phyloP scores from a whole-genome alignment of 2,888 invertebrate species.

The Amphipoea oculea region DNA sequence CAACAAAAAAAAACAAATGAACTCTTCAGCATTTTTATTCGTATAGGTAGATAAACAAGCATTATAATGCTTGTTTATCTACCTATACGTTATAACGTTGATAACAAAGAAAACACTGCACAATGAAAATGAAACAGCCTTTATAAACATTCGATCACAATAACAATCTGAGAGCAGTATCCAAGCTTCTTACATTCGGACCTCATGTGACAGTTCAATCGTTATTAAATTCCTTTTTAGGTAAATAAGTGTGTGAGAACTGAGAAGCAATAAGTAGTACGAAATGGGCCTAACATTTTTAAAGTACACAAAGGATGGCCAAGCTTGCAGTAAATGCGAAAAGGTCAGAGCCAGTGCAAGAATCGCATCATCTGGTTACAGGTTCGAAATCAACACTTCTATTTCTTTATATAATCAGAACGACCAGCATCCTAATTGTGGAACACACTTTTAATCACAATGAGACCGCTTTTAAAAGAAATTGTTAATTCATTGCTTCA shows the following conservation, averaged over 20 bases:
- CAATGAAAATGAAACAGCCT: constrained; percentile 9
- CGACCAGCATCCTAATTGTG: neutral
- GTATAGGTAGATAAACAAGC: neutral
- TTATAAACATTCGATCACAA: constrained; percentile 9
- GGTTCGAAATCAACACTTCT: constrained; percentile 2
- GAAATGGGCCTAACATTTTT: neutral
- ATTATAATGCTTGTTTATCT: no score
- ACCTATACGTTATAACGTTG: no score
- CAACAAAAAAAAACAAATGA: neutral
- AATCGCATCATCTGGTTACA: neutral
- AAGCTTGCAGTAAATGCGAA: neutral
- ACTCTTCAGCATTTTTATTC: neutral
- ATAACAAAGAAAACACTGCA: constrained; percentile 6
- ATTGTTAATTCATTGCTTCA: neutral
- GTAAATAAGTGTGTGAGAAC: neutral
- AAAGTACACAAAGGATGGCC: neutral
- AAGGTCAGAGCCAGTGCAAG: neutral
- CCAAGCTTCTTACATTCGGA: neutral
- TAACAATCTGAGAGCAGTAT: constrained; percentile 1
- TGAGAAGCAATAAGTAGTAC: neutral
- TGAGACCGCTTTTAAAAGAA: neutral
- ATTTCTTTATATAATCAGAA: no score
- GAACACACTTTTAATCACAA: neutral
- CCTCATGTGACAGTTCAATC: neutral
- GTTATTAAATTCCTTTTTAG: neutral